Conservation (phyloP, 2,113 vertebrate species). For the Oriolus oriolus region DNA sequence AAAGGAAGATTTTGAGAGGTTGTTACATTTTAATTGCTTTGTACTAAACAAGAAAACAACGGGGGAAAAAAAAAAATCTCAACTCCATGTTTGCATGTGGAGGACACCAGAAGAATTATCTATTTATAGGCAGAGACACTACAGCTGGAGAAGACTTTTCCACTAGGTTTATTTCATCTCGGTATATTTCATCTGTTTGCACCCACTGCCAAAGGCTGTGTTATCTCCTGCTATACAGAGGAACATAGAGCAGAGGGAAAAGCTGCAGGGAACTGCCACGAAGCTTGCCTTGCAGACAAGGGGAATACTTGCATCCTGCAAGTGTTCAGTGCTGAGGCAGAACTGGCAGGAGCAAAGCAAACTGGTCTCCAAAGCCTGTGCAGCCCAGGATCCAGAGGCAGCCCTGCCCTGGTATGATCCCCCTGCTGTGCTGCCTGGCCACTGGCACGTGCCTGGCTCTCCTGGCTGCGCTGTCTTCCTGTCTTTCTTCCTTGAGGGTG, state of each 20-base stretch:
- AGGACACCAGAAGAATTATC: background rate
- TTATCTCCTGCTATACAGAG: background rate
- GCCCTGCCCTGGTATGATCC: fast-evolving
- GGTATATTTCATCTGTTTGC: background rate
- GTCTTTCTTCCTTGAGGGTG: background rate
- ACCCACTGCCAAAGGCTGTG: background rate
- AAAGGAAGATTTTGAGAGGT: conserved; percentile 15
- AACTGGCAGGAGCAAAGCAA: background rate
- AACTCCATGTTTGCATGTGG: background rate
- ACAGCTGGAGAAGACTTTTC: conserved; percentile 22
- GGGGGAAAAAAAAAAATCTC: background rate
- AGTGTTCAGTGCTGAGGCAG: background rate
- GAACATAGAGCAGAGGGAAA: background rate
- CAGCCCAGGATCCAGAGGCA: background rate
- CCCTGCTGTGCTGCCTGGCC: background rate
- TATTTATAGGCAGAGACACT: background rate
- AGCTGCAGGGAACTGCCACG: background rate
- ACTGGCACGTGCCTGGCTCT: background rate
- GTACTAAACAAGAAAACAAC: background rate
- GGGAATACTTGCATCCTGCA: background rate
- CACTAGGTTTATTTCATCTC: background rate
- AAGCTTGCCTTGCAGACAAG: background rate
- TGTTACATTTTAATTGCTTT: conserved; percentile 56
- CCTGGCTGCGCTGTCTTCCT: fast-evolving
- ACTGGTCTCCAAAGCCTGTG: background rate